Evolutionary conservation across 1,140 invertebrate genomes (phyloP).

Genomic region (Scaptodrosophila lebanonensis): DNA sequence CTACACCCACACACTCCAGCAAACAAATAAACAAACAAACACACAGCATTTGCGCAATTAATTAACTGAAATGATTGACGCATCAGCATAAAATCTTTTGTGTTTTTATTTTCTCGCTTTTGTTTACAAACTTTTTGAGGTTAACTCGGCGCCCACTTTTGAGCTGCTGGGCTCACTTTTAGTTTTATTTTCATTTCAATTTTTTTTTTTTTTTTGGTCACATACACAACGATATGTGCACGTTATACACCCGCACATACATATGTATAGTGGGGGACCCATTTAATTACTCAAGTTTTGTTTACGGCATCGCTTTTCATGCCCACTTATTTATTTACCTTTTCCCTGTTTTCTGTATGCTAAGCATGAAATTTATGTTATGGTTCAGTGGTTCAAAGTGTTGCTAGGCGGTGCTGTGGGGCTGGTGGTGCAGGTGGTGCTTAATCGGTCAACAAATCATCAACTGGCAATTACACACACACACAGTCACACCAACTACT

Average conservation of each 20-base stretch:
- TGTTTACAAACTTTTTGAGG: constrained; percentile 54
- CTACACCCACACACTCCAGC: constrained; percentile 18
- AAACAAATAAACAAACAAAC: constrained; percentile 23
- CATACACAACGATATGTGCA: neutral
- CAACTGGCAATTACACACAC: constrained; percentile 1
- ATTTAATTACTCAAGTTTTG: constrained; percentile 52
- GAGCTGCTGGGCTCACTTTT: too few relatives aligned
- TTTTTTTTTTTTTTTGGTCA: constrained; percentile 55
- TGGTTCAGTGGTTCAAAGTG: constrained; percentile 4
- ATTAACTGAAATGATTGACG: neutral
- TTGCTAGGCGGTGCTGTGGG: neutral
- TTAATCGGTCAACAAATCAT: constrained; percentile 39
- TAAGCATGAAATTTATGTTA: neutral
- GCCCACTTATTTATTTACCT: too few relatives aligned
- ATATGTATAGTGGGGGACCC: neutral
- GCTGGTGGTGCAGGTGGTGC: constrained; percentile 13
- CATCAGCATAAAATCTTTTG: constrained; percentile 48
- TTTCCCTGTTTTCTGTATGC: too few relatives aligned
- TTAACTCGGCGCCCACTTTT: too few relatives aligned
- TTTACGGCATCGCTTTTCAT: constrained; percentile 1
- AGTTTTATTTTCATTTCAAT: too few relatives aligned
- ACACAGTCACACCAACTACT: neutral
- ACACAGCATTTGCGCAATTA: too few relatives aligned
- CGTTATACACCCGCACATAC: too few relatives aligned
- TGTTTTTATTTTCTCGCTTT: too few relatives aligned